Evolutionary conservation across 2,888 invertebrate species (phyloP), one percentile per base, ranked within the genome.

Genomic region (Flexamia atlantica): DNA sequence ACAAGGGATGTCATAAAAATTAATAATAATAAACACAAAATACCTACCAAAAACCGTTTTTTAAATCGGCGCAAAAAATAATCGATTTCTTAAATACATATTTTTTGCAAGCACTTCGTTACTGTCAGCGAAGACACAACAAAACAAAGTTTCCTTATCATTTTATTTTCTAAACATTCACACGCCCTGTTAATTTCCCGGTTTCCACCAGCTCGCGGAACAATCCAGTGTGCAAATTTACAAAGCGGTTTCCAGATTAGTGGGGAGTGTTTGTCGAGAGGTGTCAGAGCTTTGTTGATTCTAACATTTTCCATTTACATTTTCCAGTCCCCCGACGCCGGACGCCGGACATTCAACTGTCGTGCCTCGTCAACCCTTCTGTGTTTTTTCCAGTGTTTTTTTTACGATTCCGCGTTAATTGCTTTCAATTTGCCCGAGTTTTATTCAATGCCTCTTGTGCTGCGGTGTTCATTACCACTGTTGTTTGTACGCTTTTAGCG

Each of bases 341-440:
- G 68, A 68, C 28, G 12, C 25, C n/a, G n/a, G 32, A 20, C 70
- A 36, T 32, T 20, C 74, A 28, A 46, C 57, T 53, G 79, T 79
- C 79, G 79, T n/a, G 57, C 25, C 79, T 79, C 79, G 50, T 79
- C 79, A 79, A 28, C 46, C 46, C 28, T 79, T 79, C 20, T 36
- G 30, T n/a, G 50, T 23, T 76, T 28, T n/a, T n/a, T n/a, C n/a
- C n/a, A n/a, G n/a, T n/a, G n/a, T n/a, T 64, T 76, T 76, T 79
- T 79, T 79, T 79, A 79, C 79, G 79, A 79, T 79, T 79, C 79
- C 28, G 57, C 79, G 79, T 57, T 79, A 79, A 79, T 79, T 79
- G 79, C 79, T 79, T 79, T 79, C 79, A 79, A 79, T 79, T 79
- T 79, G 79, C 57, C 50, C 50, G 79, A 46, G 76, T 79, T 53